Base-by-base conservation (phyloP, 2,888 invertebrate species). In the Phortica magna region DNA sequence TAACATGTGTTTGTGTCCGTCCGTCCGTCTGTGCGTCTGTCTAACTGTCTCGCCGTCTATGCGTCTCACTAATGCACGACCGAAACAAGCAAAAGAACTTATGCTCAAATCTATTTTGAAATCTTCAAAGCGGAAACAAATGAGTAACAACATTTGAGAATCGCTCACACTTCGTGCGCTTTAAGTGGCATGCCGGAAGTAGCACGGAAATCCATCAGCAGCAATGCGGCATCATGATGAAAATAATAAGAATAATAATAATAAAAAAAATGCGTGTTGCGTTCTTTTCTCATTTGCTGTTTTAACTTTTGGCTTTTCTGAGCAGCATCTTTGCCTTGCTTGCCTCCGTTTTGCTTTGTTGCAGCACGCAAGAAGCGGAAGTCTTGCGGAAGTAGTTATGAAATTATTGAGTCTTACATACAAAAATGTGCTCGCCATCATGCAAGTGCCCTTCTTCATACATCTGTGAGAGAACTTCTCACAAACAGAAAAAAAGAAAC, bases 361-460 rank as follows among this genome's bases (percentile, higher is more conserved):
- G 17, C 19, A 22, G 22, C 61, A 68, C 42, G 68, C 68, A 68
- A 71, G 2, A 76, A 80, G 78, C 86, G 86, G 87, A 87, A 87
- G 86, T 84, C 81, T 83, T 88, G 82, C 88, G 87, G 88, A 89
- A 87, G 87, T 88, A 84, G 84, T 88, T 86, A 83, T 84, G 83
- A 83, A 83, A 89, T 79, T 73, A 59, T 80, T 78, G 57, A 1
- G 59, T 53, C 53, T n/a, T 1, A 53, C 48, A 48, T 48, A 67
- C 80, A 41, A 57, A 75, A 64, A n/a, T n/a, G 41, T 53, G 41
- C 17, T 17, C 31, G 31, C 2, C 31, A 31, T 14, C 22, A 61
- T 12, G 22, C n/a, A 61, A 9, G 43, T 74, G 74, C 65, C 31
- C 31, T 41, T 65, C 14, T 7, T 80, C 78, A 79, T 77, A 78